phyloP scores from a whole-genome alignment of 2,797 vertebrate species.

The Orientallactaga sibirica region DNA sequence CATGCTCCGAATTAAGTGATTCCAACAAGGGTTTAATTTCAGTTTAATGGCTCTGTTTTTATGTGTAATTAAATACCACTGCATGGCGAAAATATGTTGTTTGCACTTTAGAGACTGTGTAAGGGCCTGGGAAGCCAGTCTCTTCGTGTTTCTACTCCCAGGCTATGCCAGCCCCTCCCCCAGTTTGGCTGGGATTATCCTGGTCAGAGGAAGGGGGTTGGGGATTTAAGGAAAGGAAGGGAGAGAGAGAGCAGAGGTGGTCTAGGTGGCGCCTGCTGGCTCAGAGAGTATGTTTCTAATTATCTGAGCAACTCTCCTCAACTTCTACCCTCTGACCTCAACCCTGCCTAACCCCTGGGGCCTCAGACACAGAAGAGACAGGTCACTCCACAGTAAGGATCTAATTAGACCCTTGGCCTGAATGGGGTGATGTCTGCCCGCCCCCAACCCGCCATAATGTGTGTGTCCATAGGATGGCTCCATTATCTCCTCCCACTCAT shows the following conservation, averaged over 20 bases:
- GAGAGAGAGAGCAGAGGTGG: neutral
- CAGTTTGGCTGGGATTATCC: neutral
- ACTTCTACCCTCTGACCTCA: slow-evolving; percentile 58
- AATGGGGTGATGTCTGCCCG: neutral
- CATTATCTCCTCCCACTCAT: neutral
- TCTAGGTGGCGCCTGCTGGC: slow-evolving; percentile 59
- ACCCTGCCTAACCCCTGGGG: slow-evolving; percentile 23
- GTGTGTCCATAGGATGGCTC: neutral
- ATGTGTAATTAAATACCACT: slow-evolving; percentile 82
- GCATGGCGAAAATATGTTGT: slow-evolving; percentile 83
- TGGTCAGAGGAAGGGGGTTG: neutral
- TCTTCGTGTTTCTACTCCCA: neutral
- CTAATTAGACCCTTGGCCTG: slow-evolving; percentile 42
- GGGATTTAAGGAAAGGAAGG: neutral
- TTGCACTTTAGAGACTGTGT: slow-evolving; percentile 79
- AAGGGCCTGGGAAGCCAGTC: slow-evolving; percentile 62
- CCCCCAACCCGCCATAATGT: fast-evolving
- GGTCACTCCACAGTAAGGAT: slow-evolving; percentile 50
- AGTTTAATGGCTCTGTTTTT: slow-evolving; percentile 84
- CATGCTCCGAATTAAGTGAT: slow-evolving; percentile 81
- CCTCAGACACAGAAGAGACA: slow-evolving; percentile 27
- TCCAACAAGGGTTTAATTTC: slow-evolving; percentile 82
- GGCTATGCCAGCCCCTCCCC: slow-evolving; percentile 40
- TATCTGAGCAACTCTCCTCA: slow-evolving; percentile 31
- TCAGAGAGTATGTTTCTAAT: slow-evolving; percentile 74